Evolutionary conservation across 2,888 invertebrate species (phyloP).

Genomic region (Phanerotoma sp.): DNA sequence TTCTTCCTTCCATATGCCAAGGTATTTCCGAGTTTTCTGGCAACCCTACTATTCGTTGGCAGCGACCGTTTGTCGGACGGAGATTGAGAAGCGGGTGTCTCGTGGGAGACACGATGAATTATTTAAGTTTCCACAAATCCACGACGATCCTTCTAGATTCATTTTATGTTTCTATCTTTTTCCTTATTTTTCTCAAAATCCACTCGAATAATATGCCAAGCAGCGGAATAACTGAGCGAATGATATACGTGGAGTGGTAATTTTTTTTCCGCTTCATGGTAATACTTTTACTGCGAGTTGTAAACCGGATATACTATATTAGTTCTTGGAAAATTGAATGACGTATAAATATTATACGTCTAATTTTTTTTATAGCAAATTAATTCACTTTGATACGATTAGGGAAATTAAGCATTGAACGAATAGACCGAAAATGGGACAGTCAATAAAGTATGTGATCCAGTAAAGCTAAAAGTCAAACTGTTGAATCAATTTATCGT

Average conservation of each 20-base stretch:
- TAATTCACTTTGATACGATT: no score
- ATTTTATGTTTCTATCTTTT: conserved; percentile 16
- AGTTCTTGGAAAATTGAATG: background rate
- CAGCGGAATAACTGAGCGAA: conserved; percentile 14
- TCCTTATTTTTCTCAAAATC: conserved; percentile 11
- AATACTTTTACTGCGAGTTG: background rate
- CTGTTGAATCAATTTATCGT: no score
- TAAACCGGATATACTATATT: background rate
- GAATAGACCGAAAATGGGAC: no score
- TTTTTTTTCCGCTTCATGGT: conserved; percentile 1
- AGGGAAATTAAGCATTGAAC: conserved; percentile 26
- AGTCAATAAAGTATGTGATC: no score
- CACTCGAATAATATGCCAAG: conserved; percentile 25
- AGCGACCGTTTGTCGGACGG: conserved; percentile 4
- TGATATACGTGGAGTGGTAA: conserved; percentile 8
- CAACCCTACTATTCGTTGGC: conserved; percentile 15
- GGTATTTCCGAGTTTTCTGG: conserved; percentile 13
- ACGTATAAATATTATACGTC: no score
- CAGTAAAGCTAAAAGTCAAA: no score
- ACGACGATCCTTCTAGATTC: conserved; percentile 22
- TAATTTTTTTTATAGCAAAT: no score
- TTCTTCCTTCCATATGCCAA: conserved; percentile 22
- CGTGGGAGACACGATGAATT: conserved; percentile 34
- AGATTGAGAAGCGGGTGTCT: conserved; percentile 25
- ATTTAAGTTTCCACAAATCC: conserved; percentile 33